These are phyloP conservation scores for Drosophila austrosaltans DNA, from an alignment of 2,888 invertebrate genomes.

Conservation along the genomic window DNA sequence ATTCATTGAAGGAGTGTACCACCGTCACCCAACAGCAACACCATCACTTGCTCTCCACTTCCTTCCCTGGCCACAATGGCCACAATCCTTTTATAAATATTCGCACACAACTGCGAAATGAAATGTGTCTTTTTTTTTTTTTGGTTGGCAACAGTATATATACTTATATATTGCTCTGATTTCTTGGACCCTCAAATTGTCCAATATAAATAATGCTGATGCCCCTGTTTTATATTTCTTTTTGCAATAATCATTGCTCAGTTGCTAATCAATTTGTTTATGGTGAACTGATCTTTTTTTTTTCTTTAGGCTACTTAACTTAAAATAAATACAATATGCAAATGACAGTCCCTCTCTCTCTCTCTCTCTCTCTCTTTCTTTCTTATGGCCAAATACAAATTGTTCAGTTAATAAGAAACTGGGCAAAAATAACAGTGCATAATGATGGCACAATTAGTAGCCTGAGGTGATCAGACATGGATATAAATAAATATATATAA, in stretches of 20 bases:
- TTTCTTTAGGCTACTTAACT: slow-evolving; percentile 43
- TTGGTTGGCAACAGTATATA: slow-evolving; percentile 40
- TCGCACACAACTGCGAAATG: slow-evolving; percentile 70
- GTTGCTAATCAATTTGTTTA: slow-evolving; percentile 76
- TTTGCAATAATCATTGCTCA: slow-evolving; percentile 52
- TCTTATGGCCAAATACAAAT: slow-evolving; percentile 43
- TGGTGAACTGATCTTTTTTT: slow-evolving; percentile 42
- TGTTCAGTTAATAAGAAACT: slow-evolving; percentile 43
- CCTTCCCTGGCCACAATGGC: background rate
- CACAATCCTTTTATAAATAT: slow-evolving; percentile 7
- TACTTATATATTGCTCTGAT: slow-evolving; percentile 40
- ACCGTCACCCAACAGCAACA: slow-evolving; percentile 12
- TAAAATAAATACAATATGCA: slow-evolving; percentile 54
- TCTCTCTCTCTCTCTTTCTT: background rate
- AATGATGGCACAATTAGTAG: background rate
- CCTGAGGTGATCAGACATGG: slow-evolving; percentile 7
- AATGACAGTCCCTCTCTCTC: slow-evolving; percentile 50
- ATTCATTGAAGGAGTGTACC: slow-evolving; percentile 40
- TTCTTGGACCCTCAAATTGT: slow-evolving; percentile 37
- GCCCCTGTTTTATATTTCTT: slow-evolving; percentile 40
- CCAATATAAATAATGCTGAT: slow-evolving; percentile 16
- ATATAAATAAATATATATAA: background rate
- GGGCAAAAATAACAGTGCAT: slow-evolving; percentile 30
- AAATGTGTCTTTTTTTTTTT: slow-evolving; percentile 5
- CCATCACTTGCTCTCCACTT: background rate